Evolutionary conservation across 2,797 vertebrate species (phyloP).

Genomic region (Phalanger gymnotis): DNA sequence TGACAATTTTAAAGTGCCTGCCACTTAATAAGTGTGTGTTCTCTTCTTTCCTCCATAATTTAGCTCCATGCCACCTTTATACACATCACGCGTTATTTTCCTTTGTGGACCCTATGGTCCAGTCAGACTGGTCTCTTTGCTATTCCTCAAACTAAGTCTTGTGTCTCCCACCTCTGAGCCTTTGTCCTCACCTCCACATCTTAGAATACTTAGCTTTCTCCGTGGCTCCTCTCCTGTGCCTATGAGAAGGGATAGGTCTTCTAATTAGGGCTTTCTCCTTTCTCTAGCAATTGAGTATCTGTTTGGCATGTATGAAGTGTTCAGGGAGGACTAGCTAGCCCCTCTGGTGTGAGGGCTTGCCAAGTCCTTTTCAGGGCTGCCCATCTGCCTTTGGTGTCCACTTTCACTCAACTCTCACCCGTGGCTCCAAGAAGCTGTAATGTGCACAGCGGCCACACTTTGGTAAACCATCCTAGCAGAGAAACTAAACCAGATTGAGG

Average conservation of each 20-base stretch:
- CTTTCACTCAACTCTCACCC: background rate
- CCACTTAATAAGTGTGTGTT: background rate
- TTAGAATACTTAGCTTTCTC: background rate
- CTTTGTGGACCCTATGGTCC: background rate
- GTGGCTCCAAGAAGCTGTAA: background rate
- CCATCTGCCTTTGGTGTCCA: background rate
- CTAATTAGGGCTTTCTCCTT: background rate
- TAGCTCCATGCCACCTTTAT: background rate
- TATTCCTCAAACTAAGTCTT: background rate
- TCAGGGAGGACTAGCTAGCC: background rate
- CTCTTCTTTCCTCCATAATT: no score
- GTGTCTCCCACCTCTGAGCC: background rate
- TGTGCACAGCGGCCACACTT: background rate
- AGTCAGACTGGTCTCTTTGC: background rate
- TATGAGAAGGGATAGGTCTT: background rate
- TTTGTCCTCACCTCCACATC: background rate
- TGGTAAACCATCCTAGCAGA: background rate
- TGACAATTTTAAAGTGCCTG: rapidly evolving
- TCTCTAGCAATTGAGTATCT: background rate
- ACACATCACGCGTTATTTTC: background rate
- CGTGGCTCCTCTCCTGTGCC: background rate
- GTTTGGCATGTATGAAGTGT: background rate
- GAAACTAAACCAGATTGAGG: no score
- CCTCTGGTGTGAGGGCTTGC: background rate
- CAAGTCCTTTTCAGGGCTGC: background rate